Evolutionary conservation across 2,888 invertebrate genomes (phyloP).

Genomic region (Melanophora roralis): DNA sequence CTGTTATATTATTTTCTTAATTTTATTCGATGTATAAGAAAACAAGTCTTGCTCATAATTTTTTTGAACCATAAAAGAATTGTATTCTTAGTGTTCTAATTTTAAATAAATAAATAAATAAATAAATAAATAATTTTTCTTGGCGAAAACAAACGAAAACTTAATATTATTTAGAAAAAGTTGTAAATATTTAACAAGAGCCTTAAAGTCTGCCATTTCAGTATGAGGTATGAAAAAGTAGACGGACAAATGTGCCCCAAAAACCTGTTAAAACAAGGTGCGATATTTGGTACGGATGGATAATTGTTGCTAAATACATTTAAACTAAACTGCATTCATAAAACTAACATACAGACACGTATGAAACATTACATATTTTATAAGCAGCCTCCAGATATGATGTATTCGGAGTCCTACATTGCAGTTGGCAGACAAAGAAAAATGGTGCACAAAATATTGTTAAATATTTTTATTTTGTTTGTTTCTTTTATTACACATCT

Average conservation of each 20-base stretch:
- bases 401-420: constrained; percentile 19
- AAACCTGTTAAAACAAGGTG: constrained; percentile 60
- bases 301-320: constrained; percentile 18
- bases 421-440: neutral
- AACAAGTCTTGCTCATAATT: no score
- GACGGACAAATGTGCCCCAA: constrained; percentile 5
- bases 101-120: no score
- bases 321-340: neutral
- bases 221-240: neutral
- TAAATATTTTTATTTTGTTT: neutral
- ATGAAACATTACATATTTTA: constrained; percentile 31
- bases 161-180: constrained; percentile 3
- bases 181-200: constrained; percentile 38
- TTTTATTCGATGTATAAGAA: no score
- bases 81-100: no score
- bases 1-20: no score
- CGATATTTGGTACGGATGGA: constrained; percentile 45
- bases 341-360: neutral
- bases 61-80: no score
- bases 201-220: constrained; percentile 46
- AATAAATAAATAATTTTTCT: constrained; percentile 59
- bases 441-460: neutral
- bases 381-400: constrained; percentile 18
- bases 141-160: constrained; percentile 34
- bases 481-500: neutral